Conservation (phyloP, 1,140 invertebrate genomes). For the Neotoxoptera formosana region DNA sequence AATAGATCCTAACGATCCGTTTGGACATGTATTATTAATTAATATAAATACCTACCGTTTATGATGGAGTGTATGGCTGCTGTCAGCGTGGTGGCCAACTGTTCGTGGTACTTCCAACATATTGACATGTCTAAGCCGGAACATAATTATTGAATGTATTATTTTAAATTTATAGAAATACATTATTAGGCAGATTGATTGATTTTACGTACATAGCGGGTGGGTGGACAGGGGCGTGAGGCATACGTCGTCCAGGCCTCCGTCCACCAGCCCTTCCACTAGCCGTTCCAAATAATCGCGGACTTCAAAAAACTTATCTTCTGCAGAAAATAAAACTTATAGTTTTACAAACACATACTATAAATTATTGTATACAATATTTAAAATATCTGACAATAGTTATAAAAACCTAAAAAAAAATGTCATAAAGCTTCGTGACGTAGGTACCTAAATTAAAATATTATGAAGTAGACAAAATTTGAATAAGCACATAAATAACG, state of each 20-base stretch:
- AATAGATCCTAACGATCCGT: slow-evolving; percentile 40
- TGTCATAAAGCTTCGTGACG: background rate
- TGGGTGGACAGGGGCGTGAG: slow-evolving; percentile 62
- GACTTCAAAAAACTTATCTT: slow-evolving; percentile 61
- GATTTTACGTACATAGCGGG: slow-evolving; percentile 62
- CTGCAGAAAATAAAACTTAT: background rate
- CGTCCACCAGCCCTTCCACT: slow-evolving; percentile 63
- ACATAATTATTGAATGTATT: background rate
- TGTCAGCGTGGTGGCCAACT: slow-evolving; percentile 32
- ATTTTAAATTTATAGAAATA: background rate
- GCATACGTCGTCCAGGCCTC: slow-evolving; percentile 62
- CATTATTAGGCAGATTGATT: background rate
- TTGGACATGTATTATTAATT: background rate
- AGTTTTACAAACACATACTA: too few relatives aligned
- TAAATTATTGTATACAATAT: background rate
- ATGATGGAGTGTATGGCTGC: slow-evolving; percentile 50
- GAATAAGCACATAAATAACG: background rate
- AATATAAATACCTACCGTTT: slow-evolving; percentile 18
- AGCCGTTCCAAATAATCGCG: slow-evolving; percentile 64
- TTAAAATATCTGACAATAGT: background rate
- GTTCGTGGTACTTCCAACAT: slow-evolving; percentile 56
- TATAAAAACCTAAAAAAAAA: background rate
- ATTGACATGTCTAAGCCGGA: slow-evolving; percentile 26
- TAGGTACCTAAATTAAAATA: background rate
- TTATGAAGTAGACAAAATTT: background rate